These are phyloP conservation scores for Pollenia griseotomentosa DNA, from an alignment of 2,888 invertebrate species.

Conservation along the genomic window DNA sequence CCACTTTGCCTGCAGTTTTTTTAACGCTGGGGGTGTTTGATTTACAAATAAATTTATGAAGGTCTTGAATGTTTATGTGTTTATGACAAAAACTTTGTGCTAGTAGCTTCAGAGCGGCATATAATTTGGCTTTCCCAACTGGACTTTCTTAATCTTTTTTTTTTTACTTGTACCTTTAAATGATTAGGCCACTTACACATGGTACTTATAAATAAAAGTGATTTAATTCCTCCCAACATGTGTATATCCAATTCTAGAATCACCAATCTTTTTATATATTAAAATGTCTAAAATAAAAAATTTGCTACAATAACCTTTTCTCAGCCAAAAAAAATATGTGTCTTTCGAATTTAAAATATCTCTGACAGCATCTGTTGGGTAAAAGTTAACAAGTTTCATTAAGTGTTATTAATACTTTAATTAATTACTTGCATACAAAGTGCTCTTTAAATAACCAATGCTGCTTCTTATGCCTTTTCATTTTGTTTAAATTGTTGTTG, in stretches of 20 bases:
- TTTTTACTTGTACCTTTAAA: too few relatives aligned
- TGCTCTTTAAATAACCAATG: slow-evolving; percentile 67
- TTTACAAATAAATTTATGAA: too few relatives aligned
- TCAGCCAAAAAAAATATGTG: not conserved
- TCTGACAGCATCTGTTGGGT: slow-evolving; percentile 65
- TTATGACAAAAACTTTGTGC: too few relatives aligned
- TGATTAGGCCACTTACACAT: too few relatives aligned
- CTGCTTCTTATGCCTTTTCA: slow-evolving; percentile 19
- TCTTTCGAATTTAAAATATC: slow-evolving; percentile 6
- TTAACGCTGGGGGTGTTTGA: too few relatives aligned
- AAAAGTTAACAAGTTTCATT: slow-evolving; percentile 73
- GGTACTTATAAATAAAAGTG: not conserved
- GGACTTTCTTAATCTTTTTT: too few relatives aligned
- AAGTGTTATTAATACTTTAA: slow-evolving; percentile 74
- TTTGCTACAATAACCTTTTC: not conserved
- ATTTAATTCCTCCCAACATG: not conserved
- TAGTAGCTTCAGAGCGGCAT: too few relatives aligned
- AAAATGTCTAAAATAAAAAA: not conserved
- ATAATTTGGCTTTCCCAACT: too few relatives aligned
- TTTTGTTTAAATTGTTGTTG: slow-evolving; percentile 26
- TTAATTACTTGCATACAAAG: slow-evolving; percentile 74
- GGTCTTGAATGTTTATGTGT: too few relatives aligned
- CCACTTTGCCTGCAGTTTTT: too few relatives aligned
- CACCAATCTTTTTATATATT: not conserved
- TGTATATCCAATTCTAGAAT: not conserved